Percentiles rank a stretch among this genome's conserved stretches.
These are phyloP conservation scores for Chaenogobius annularis DNA, from an alignment of 2,113 vertebrate genomes.

Conservation along the genomic window DNA sequence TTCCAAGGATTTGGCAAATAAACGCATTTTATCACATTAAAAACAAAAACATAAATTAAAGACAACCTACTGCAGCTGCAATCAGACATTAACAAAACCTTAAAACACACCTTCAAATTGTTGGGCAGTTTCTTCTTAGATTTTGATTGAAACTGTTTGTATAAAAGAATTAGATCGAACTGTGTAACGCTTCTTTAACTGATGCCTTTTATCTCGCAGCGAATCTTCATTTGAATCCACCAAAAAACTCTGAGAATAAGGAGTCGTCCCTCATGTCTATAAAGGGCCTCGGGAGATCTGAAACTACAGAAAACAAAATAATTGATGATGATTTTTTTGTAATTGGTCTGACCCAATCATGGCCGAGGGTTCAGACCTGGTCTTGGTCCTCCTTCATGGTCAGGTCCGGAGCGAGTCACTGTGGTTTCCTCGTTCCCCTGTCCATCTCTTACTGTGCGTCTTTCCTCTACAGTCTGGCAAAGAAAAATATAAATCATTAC, in stretches of 20 bases:
- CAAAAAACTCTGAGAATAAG: constrained; percentile 73
- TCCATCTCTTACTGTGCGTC: constrained; percentile 83
- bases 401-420: constrained; percentile 72
- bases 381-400: constrained; percentile 18
- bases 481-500: background rate
- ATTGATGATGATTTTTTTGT: background rate
- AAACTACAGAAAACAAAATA: constrained; percentile 16
- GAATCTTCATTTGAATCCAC: constrained; percentile 63
- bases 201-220: too few relatives aligned
- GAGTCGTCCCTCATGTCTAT: constrained; percentile 66
- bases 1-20: constrained; percentile 32
- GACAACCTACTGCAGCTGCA: background rate
- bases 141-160: background rate
- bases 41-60: background rate
- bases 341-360: background rate
- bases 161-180: background rate
- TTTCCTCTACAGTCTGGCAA: constrained; percentile 83
- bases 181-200: background rate
- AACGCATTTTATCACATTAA: background rate
- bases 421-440: constrained; percentile 83
- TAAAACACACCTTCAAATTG: background rate
- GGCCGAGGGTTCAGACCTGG: constrained; percentile 46
- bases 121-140: background rate
- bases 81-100: too few relatives aligned
- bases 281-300: constrained; percentile 49